Evolutionary conservation across 1,140 invertebrate genomes (phyloP).

Genomic region (Saccostrea echinata): DNA sequence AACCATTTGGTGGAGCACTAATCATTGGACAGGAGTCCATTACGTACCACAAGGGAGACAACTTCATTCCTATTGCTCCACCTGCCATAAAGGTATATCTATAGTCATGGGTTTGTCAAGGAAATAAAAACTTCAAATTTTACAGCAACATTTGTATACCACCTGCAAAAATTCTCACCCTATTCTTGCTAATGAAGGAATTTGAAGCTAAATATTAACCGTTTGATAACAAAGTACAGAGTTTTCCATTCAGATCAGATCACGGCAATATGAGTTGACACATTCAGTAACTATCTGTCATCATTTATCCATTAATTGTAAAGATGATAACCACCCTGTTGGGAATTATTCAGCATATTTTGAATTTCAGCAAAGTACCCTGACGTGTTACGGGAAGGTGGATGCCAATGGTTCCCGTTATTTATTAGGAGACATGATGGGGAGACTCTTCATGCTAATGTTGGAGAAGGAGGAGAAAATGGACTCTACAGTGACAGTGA

Average conservation of each 20-base stretch:
- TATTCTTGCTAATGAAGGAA: too few species aligned
- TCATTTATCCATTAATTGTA: background rate
- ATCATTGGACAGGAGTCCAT: constrained; percentile 99
- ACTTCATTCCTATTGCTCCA: constrained; percentile 92
- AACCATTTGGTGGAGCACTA: constrained; percentile 95
- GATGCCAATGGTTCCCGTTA: constrained; percentile 95
- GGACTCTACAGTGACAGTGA: constrained; percentile 88
- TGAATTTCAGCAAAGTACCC: constrained; percentile 90
- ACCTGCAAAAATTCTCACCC: too few species aligned
- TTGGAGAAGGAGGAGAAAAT: constrained; percentile 91
- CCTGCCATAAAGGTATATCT: constrained; percentile 90
- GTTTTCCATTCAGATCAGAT: too few species aligned
- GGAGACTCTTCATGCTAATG: constrained; percentile 97
- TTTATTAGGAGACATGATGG: constrained; percentile 95
- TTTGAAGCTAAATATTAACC: too few species aligned
- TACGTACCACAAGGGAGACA: constrained; percentile 95
- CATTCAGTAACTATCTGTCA: too few species aligned
- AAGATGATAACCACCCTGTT: background rate
- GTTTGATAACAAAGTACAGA: too few species aligned
- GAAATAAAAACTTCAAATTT: too few species aligned
- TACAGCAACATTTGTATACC: too few species aligned
- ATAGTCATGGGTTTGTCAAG: background rate
- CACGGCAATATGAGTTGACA: too few species aligned
- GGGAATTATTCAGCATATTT: background rate
- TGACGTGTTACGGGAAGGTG: constrained; percentile 96